These are phyloP conservation scores for Ostrea denselamellosa DNA, from an alignment of 1,140 invertebrate species.

Conservation along the genomic window DNA sequence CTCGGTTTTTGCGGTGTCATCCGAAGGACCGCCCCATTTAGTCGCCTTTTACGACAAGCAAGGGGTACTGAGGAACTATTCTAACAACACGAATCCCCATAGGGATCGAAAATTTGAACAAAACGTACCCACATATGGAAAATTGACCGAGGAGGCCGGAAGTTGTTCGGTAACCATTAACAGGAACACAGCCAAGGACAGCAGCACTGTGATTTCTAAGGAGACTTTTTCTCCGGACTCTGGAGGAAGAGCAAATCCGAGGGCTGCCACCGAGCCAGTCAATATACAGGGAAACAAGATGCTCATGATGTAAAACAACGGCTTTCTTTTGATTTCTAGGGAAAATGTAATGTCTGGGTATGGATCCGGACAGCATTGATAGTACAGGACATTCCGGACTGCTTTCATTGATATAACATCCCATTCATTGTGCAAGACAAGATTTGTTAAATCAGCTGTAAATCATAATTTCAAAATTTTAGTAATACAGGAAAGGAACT, in stretches of 20 bases:
- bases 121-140: constrained; percentile 80
- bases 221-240: constrained; percentile 99
- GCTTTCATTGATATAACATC: constrained; percentile 78
- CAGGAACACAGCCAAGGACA: constrained; percentile 80
- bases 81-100: background rate
- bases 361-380: constrained; percentile 86
- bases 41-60: too few species aligned
- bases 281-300: constrained; percentile 73
- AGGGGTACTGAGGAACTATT: too few species aligned
- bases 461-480: background rate
- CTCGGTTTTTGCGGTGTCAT: too few species aligned
- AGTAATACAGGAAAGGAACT: background rate
- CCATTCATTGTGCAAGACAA: constrained; percentile 81
- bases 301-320: constrained; percentile 72
- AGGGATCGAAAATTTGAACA: background rate
- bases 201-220: constrained; percentile 89
- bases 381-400: constrained; percentile 54
- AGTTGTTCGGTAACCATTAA: constrained; percentile 93
- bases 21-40: too few species aligned
- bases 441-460: constrained; percentile 21
- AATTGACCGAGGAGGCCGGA: constrained; percentile 95
- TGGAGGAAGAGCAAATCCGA: constrained; percentile 98
- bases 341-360: constrained; percentile 69
- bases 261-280: constrained; percentile 91
- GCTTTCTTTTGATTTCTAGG: constrained; percentile 64